Evolutionary conservation across 2,888 invertebrate species (phyloP), one percentile per base, ranked within the genome.

Genomic region (Leucoma salicis): DNA sequence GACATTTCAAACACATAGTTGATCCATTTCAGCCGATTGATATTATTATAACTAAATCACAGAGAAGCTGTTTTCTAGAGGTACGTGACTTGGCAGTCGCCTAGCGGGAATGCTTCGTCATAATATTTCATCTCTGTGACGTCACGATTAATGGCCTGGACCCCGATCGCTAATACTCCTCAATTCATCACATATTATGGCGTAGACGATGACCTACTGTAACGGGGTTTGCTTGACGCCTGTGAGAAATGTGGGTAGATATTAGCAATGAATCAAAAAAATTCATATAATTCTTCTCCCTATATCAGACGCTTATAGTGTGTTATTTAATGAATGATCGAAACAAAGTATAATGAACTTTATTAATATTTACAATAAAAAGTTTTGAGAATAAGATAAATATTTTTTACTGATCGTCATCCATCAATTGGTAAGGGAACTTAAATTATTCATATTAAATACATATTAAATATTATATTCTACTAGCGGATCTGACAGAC

Each of bases 121-220:
- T 46, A 43, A 59, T 60, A 60, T 57, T 56, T 51, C 57, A 59
- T 57, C 52, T 56, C 42, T 21, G 25, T 59, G 48, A 59, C 57
- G 48, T 57, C 57, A 56, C 36, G 35, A 52, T 57, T 43, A 57
- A 48, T 59, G 36, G 40, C 38, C 24, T 35, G 34, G 18, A 25
- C 25, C 29, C 16, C 24, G 11, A 44, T 25, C 36, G 36, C 11
- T 45, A 45, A 39, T 40, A 44, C 44, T 35, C 21, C 21, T 28
- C 35, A 14, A 44, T 36, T 39, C 39, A 33, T 44, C 39, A 44
- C 13, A 34, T 33, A 32, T 37, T 40, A 40, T 36, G 14, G 33
- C 33, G 36, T 24, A 44, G 28, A 31, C 29, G 31, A 35, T 44
- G 35, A 42, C 36, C 36, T 36, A 39, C 36, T 40, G 32, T 18